Evolutionary conservation across 2,113 vertebrate species (phyloP), one percentile per base, ranked within the genome.

Genomic region (Paratilapia polleni): DNA sequence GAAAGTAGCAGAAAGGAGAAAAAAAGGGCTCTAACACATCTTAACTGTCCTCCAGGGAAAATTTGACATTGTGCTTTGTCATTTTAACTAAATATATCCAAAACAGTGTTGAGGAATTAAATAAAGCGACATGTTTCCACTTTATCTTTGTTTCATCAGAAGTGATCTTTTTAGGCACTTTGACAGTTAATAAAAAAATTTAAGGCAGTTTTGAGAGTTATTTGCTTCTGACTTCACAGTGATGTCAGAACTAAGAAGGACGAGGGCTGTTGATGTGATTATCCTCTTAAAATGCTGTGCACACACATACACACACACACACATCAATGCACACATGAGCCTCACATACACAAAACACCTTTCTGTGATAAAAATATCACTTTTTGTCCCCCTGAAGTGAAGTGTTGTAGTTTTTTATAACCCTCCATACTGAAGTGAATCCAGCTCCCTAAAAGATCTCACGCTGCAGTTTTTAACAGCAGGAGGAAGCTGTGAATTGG

Each of bases 51-150:
- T 78, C 43, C 2, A 4, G 49, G 20, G 43, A 28, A 58, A 57
- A 56, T 10, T 6, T n/a, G 26, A 87, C 76, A 31, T 22, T 1
- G 9, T n/a, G 22, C 57, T 52, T 57, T 73, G n/a, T 80, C 77
- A 62, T 78, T 41, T 83, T 54, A 22, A 87, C 63, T 62, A 80
- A 81, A 87, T 62, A 74, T 54, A 74, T 80, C 52, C 62, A 73
- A 38, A 64, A 14, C 54, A 41, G 76, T 26, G 60, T 43, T 5
- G 57, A 81, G 38, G 31, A 61, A 80, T 80, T 41, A 75, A 54
- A 78, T 26, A 28, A 81, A 34, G 3, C 3, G 24, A 49, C 64
- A 19, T 19, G 11, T 22, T 64, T 76, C 22, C 43, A n/a, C 43
- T 82, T 77, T 12, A 58, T 80, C 57, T 64, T 74, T 6, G 47